These are phyloP conservation scores for Halyomorpha halys DNA, from an alignment of 1,140 invertebrate genomes.

Conservation along the genomic window DNA sequence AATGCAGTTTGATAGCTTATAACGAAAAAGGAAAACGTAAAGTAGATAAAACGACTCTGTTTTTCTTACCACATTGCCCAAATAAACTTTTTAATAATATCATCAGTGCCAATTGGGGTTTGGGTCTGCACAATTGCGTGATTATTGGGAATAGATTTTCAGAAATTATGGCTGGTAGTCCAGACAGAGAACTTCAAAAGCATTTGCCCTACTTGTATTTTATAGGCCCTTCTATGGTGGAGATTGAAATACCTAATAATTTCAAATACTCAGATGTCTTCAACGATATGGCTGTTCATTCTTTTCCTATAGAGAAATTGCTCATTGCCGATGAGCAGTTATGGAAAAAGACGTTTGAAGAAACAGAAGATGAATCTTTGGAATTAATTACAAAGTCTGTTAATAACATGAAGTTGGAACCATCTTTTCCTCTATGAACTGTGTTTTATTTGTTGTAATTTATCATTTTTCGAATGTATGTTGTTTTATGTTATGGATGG, in stretches of 20 bases:
- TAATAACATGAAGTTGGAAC: too few species aligned
- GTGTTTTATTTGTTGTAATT: too few species aligned
- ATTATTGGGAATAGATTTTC: background rate
- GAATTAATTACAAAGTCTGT: too few species aligned
- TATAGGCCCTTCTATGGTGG: background rate
- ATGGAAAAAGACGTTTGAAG: too few species aligned
- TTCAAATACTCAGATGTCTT: background rate
- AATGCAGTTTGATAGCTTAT: background rate
- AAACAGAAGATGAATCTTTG: background rate
- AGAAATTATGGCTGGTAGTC: background rate
- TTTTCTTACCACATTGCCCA: constrained; percentile 1
- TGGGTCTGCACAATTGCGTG: background rate
- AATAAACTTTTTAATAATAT: constrained; percentile 1
- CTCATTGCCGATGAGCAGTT: background rate
- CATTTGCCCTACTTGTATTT: background rate
- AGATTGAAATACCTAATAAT: background rate
- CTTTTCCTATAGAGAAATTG: background rate
- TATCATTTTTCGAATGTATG: too few species aligned
- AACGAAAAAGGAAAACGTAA: constrained; percentile 2
- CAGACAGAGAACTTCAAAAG: background rate
- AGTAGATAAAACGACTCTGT: background rate
- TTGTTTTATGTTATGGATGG: too few species aligned
- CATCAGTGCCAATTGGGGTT: background rate
- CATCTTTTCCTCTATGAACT: too few species aligned
- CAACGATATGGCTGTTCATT: constrained; percentile 1